These are phyloP conservation scores for Oedothorax gibbosus DNA, from an alignment of 1,140 invertebrate species.

Conservation along the genomic window DNA sequence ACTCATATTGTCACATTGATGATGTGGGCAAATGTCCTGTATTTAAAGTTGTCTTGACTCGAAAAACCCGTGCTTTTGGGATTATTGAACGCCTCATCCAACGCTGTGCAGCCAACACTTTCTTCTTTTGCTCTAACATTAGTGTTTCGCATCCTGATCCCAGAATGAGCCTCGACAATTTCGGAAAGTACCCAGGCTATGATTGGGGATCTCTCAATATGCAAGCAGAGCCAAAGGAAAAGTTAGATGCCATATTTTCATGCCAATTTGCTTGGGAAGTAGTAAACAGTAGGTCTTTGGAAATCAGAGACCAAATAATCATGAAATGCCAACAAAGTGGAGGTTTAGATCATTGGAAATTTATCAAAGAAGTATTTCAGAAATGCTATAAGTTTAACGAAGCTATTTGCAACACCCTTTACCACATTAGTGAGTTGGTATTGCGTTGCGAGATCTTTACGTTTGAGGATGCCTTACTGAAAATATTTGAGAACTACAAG, in stretches of 20 bases:
- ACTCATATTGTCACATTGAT: background rate
- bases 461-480: slow-evolving; percentile 31
- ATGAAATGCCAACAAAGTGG: slow-evolving; percentile 1
- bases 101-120: slow-evolving; percentile 23
- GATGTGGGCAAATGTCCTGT: slow-evolving; percentile 32
- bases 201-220: background rate
- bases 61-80: slow-evolving; percentile 1
- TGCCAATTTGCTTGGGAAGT: slow-evolving; percentile 54
- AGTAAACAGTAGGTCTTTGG: slow-evolving; percentile 2
- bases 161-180: background rate
- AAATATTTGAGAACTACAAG: slow-evolving; percentile 11
- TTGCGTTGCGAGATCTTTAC: slow-evolving; percentile 33
- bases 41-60: slow-evolving; percentile 33
- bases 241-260: slow-evolving; percentile 15
- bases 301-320: slow-evolving; percentile 42
- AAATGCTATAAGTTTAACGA: slow-evolving; percentile 8
- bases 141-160: background rate
- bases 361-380: slow-evolving; percentile 10
- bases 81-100: slow-evolving; percentile 54
- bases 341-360: background rate
- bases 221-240: background rate
- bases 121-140: slow-evolving; percentile 7
- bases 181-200: slow-evolving; percentile 8
- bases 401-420: slow-evolving; percentile 25
- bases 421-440: slow-evolving; percentile 51